Evolutionary conservation across 2,797 vertebrate genomes (phyloP), one percentile per base, ranked within the genome.

Genomic region (Sebastes hubbsi): DNA sequence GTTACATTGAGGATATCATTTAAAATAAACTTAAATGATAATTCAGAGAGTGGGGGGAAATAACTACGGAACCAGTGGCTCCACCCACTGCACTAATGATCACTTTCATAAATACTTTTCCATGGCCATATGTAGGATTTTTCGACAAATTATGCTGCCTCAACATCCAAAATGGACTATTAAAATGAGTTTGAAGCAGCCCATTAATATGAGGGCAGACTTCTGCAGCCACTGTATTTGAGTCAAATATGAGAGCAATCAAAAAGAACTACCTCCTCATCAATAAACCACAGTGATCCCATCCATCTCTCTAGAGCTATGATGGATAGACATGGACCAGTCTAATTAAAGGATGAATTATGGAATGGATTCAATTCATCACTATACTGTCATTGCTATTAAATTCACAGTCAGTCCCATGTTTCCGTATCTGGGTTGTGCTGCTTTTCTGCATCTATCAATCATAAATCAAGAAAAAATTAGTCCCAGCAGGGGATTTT

Each of bases 291-390:
- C 83, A 72, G 86, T 6, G 12, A 87, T 87, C 87, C 79, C 91
- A 93, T 94, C 87, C 89, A 89, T 95, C 94, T 92, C 83, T 74
- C 69, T 58, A 52, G 73, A 81, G 78, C 75, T 6, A 49, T 93
- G 92, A 95, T 91, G 90, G 90, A 94, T 93, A 89, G 90, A 93
- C 89, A 80, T 58, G 81, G 75, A 82, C 78, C 74, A n/a, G 80
- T 92, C 90, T 95, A 94, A 94, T 95, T 94, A 95, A 93, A 92
- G 86, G 85, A 94, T 93, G 82, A 94, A 95, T 94, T 94, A 94
- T 94, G 87, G 84, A 94, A 92, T 92, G 87, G 88, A 88, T 88
- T 92, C 86, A 90, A 94, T 95, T 94, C 85, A 94, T 95, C 93
- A 94, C 84, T 49, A 75, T 61, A 75, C 86, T 91, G 91, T 91